Conservation (phyloP, 2,888 invertebrate genomes). For the Reticulitermes lucifugus region DNA sequence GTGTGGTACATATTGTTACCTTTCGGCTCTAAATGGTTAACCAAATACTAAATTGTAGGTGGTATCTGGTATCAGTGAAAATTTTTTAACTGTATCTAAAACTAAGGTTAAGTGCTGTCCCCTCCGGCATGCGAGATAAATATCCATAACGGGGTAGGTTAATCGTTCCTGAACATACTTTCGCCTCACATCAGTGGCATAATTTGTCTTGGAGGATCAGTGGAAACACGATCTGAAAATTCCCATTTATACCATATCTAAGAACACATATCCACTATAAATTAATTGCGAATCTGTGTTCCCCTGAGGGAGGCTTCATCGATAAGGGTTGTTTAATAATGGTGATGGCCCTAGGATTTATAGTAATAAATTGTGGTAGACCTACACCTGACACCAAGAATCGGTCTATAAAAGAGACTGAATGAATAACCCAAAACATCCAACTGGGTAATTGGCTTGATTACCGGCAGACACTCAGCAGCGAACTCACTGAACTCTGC, state of each 20-base stretch:
- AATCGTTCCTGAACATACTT: too few species aligned
- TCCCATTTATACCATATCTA: neutral
- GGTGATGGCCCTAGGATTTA: neutral
- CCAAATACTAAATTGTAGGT: too few species aligned
- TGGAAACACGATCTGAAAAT: neutral
- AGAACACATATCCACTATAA: conserved; percentile 26
- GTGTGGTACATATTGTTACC: too few species aligned
- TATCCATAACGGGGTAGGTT: too few species aligned
- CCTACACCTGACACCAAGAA: conserved; percentile 45
- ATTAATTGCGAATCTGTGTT: conserved; percentile 28
- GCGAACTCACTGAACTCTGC: conserved; percentile 10
- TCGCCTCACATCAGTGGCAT: too few species aligned
- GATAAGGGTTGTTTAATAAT: conserved; percentile 36
- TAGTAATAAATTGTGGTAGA: conserved; percentile 44
- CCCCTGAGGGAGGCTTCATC: conserved; percentile 18
- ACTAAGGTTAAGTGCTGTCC: too few species aligned
- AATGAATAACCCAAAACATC: neutral
- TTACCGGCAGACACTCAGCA: neutral
- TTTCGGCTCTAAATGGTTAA: too few species aligned
- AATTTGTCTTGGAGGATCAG: too few species aligned
- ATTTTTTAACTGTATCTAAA: too few species aligned
- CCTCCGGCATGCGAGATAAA: too few species aligned
- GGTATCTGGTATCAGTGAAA: too few species aligned
- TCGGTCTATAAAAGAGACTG: conserved; percentile 10
- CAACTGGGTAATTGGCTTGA: conserved; percentile 13